Base-by-base conservation (phyloP, 2,797 vertebrate genomes). In the Nasua narica region DNA sequence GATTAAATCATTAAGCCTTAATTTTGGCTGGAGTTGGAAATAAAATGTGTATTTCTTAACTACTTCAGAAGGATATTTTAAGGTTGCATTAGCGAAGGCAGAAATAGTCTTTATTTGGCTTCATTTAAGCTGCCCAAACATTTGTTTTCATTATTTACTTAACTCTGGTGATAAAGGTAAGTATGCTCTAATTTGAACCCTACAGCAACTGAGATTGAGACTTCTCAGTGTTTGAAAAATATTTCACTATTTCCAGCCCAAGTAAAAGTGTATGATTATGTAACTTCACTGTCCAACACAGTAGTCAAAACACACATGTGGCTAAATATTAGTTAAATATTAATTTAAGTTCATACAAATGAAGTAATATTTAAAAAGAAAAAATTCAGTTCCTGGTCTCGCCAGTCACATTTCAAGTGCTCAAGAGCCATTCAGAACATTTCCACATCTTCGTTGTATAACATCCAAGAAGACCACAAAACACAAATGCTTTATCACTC, bases 261-360 rank as follows among this genome's bases (percentile, higher is more conserved):
- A 48, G 14, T 69, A 83, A 32, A 27, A 52, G 52, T n/a, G 3
- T 69, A 58, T 54, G 48, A 72, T 84, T 77, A 89, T 8, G 27
- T 58, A 74, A 82, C 7, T 27, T 43, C 50, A 21, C 48, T 65
- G 23, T 77, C 23, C 52, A 91, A 91, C 16, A 48, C 3, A 16
- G 48, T 79, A 87, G 85, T 37, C 40, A 43, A 60, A 81, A 82
- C 48, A 12, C 46, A n/a, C 11, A 12, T 32, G 13, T n/a, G 7
- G 25, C n/a, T 92, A n/a, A n/a, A n/a, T n/a, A n/a, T n/a, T n/a
- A 82, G 70, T 89, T 88, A 93, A 83, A 72, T 65, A 40, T 37
- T 81, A 40, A 67, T 25, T 8, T 58, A 84, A 43, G 78, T 58
- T 85, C 40, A 82, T 58, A 16, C 69, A 82, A 84, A 79, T 79